Percentiles rank a stretch among this genome's conserved stretches.
phyloP scores from a whole-genome alignment of 2,888 invertebrate species.

The Andrena dorsata region DNA sequence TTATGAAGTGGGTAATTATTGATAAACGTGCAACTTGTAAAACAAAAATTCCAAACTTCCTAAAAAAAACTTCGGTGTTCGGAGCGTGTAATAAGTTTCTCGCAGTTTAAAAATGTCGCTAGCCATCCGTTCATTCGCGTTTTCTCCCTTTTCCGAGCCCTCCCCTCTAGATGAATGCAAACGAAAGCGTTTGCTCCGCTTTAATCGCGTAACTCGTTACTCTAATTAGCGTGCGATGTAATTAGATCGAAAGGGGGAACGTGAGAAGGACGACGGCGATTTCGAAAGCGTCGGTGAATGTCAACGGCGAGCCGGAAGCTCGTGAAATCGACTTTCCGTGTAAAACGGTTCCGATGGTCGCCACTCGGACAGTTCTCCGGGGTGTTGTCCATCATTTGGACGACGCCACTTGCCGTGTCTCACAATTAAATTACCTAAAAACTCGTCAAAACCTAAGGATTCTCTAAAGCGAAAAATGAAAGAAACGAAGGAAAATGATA shows the following conservation, averaged over 20 bases:
- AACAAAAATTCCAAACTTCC: too few relatives aligned
- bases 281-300: conserved; percentile 47
- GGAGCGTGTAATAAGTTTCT: too few relatives aligned
- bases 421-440: too few relatives aligned
- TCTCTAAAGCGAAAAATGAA: too few relatives aligned
- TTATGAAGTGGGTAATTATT: too few relatives aligned
- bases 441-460: too few relatives aligned
- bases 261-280: conserved; percentile 63
- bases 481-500: too few relatives aligned
- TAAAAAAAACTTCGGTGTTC: too few relatives aligned
- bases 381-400: conserved; percentile 31
- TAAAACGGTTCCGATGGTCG: conserved; percentile 45
- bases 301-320: conserved; percentile 64
- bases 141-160: neutral
- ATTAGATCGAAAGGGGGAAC: conserved; percentile 45
- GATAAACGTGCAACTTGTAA: too few relatives aligned
- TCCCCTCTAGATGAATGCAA: conserved; percentile 20
- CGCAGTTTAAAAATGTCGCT: neutral
- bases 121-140: neutral
- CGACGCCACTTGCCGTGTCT: too few relatives aligned
- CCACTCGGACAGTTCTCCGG: conserved; percentile 29
- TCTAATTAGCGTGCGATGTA: conserved; percentile 57
- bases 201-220: conserved; percentile 47
- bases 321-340: conserved; percentile 67
- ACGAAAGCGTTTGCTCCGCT: conserved; percentile 43